Evolutionary conservation across 2,113 vertebrate species (phyloP).

Genomic region (Xiphophorus hellerii): DNA sequence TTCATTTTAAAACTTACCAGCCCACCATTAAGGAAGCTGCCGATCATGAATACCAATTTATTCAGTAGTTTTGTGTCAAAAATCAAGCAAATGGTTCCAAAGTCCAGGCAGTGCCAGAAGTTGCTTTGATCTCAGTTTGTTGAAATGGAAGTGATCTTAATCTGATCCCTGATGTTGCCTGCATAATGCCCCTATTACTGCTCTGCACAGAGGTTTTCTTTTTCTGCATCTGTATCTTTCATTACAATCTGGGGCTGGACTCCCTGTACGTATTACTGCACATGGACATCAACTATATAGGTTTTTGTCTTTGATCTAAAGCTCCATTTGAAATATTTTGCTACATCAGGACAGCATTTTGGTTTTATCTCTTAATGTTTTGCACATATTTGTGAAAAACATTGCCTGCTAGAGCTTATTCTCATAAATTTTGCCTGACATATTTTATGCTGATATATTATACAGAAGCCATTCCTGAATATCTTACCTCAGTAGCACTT

Average conservation of each 20-base stretch:
- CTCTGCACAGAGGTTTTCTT: conserved; percentile 21
- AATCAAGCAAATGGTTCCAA: conserved; percentile 15
- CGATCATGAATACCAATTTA: conserved; percentile 6
- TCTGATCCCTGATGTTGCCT: conserved; percentile 46
- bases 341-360: conserved; percentile 5
- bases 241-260: conserved; percentile 65
- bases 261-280: conserved; percentile 61
- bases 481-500: conserved; percentile 74
- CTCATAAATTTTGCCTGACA: conserved; percentile 26
- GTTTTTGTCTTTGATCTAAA: not conserved
- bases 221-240: conserved; percentile 19
- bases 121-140: conserved; percentile 34
- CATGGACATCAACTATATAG: conserved; percentile 41
- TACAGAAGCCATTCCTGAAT: conserved; percentile 63
- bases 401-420: conserved; percentile 30
- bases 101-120: conserved; percentile 9
- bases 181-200: conserved; percentile 18
- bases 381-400: conserved; percentile 38
- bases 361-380: conserved; percentile 13
- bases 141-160: conserved; percentile 27
- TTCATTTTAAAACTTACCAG: conserved; percentile 7
- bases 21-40: not conserved
- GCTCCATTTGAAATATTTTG: conserved; percentile 2
- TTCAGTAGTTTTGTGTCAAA: conserved; percentile 16
- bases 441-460: conserved; percentile 38